Evolutionary conservation across 35 echinoderm and acorn worm species (phyloP), one percentile per base, ranked within the genome.

Genomic region (Heliocidaris tuberculata): DNA sequence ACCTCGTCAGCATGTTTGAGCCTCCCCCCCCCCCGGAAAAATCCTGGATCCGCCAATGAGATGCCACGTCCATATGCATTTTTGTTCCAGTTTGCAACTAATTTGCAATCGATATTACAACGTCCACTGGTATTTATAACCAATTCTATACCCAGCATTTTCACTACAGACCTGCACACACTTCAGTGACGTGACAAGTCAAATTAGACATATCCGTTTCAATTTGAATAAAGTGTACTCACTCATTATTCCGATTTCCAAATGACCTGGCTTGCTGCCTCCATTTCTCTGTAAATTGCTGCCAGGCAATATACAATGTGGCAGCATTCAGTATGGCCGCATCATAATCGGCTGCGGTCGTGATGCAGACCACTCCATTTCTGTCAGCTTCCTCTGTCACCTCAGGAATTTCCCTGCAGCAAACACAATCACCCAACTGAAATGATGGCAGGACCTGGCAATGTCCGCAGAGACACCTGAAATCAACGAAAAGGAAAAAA

Each of bases 331-430:
- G 24, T 13, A 71, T 71, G 61, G 61, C 61, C 11, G 61, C 61
- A 71, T 71, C 11, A 24, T 71, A 71, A 24, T 71, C 61, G 24
- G 11, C 61, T 71, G 61, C 61, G 61, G 61, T 71, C 24, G 61
- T 71, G 24, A 71, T 71, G 61, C 61, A 71, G 61, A 71, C 24
- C 61, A 71, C 24, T 11, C 24, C 61, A 71, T 71, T 24, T 13
- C 61, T 11, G 24, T 71, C 61, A 13, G 61, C 61, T 24, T 71
- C 61, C 10, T 13, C 13, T 32, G 31, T 10, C 13, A 88, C 86
- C 86, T 88, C 86, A 16, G 86, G 13, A 88, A 88, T 88, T 30
- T 88, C 86, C 31, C 86, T 88, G 31, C 86, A 88, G 86, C 86
- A 88, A 9, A 88, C 86, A 31, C 86, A 88, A 88, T 88, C 86